Conservation (phyloP, 2,797 vertebrate genomes). For the Pipistrellus kuhlii region DNA sequence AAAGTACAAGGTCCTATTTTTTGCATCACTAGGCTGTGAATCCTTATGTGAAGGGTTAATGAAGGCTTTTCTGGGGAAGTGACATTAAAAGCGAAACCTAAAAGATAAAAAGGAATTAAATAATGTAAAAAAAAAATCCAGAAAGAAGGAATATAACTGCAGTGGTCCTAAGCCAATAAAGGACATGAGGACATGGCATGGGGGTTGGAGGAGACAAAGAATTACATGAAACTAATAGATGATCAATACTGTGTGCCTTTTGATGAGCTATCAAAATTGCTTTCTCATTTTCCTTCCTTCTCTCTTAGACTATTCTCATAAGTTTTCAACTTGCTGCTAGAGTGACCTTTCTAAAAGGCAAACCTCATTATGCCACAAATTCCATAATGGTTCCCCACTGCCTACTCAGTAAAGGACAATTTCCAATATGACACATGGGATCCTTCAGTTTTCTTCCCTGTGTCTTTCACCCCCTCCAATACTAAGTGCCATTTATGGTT, state of each 20-base stretch:
- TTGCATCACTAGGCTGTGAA: not conserved
- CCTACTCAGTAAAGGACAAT: constrained; percentile 37
- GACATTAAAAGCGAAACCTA: constrained; percentile 6
- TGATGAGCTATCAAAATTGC: not conserved
- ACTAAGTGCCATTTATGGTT: constrained; percentile 11
- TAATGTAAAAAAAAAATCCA: not conserved
- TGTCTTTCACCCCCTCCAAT: not conserved
- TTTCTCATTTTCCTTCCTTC: not conserved
- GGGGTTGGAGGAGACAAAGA: not conserved
- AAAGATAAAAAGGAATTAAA: constrained; percentile 17
- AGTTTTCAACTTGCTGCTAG: constrained; percentile 28
- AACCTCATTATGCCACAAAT: constrained; percentile 14
- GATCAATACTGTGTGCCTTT: not conserved
- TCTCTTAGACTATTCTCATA: not conserved
- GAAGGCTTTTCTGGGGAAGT: not conserved
- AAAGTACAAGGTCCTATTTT: not conserved
- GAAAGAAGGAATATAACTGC: not conserved
- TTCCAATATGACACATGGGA: not conserved
- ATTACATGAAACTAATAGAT: not conserved
- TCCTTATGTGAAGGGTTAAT: not conserved
- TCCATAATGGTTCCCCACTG: not conserved
- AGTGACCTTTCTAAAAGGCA: constrained; percentile 53
- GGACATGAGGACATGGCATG: not conserved
- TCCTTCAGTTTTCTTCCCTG: not conserved
- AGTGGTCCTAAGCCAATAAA: not conserved